These are phyloP conservation scores for Molossus molossus DNA, from an alignment of 2,797 vertebrate species.

Conservation along the genomic window DNA sequence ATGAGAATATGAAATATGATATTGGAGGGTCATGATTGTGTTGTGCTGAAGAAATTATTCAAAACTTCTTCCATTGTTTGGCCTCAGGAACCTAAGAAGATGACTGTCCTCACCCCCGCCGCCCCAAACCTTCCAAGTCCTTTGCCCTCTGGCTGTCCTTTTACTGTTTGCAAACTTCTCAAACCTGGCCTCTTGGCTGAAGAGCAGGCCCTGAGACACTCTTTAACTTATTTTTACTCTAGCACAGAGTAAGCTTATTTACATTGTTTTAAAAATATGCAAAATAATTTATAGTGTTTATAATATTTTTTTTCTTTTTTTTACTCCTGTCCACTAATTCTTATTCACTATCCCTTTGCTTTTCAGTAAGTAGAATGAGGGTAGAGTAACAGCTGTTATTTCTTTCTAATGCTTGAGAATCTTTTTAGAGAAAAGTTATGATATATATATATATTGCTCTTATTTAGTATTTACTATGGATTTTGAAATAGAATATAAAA, in stretches of 20 bases:
- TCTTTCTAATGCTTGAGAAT: neutral
- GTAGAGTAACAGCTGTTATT: neutral
- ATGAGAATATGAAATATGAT: slow-evolving; percentile 67
- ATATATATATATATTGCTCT: neutral
- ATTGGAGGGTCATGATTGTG: slow-evolving; percentile 62
- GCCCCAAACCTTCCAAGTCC: neutral
- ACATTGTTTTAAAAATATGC: neutral
- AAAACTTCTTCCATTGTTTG: slow-evolving; percentile 56
- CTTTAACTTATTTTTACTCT: slow-evolving; percentile 1
- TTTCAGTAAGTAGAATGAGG: neutral
- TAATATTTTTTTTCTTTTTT: slow-evolving; percentile 5
- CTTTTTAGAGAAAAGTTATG: neutral
- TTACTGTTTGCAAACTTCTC: neutral
- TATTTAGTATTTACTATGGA: slow-evolving; percentile 40
- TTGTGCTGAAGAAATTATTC: slow-evolving; percentile 53
- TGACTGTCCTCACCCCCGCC: neutral
- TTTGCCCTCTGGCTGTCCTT: slow-evolving; percentile 40
- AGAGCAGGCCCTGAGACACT: neutral
- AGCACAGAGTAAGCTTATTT: neutral
- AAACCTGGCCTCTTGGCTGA: neutral
- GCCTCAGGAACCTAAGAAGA: slow-evolving; percentile 38
- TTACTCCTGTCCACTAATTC: neutral
- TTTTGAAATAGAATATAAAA: slow-evolving; percentile 46
- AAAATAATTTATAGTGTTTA: slow-evolving; percentile 24
- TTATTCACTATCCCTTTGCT: neutral